Percentiles rank a stretch among this genome's conserved stretches.
Evolutionary conservation across 1,140 invertebrate species (phyloP).

Genomic region (Ctenoplectra terminalis): DNA sequence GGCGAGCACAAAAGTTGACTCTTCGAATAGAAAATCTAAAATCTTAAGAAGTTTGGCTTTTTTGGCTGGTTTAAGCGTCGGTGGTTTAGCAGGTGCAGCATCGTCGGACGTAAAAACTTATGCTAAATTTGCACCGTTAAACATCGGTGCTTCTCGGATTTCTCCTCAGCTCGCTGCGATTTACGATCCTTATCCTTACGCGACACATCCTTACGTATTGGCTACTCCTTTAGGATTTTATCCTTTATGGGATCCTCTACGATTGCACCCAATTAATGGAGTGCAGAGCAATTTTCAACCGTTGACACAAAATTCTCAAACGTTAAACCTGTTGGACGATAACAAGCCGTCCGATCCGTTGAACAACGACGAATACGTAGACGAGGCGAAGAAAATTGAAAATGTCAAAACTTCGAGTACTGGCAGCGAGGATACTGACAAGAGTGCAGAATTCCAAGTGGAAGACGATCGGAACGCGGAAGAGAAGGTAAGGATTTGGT

Average conservation of each 20-base stretch:
- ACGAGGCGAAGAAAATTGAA: constrained; percentile 43
- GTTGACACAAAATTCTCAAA: constrained; percentile 6
- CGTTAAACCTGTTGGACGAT: constrained; percentile 19
- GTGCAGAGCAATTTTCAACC: constrained; percentile 27
- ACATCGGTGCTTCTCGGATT: constrained; percentile 33
- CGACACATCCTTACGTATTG: constrained; percentile 51
- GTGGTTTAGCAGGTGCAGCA: constrained; percentile 56
- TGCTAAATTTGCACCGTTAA: constrained; percentile 32
- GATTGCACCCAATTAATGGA: constrained; percentile 35
- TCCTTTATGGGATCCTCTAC: constrained; percentile 30
- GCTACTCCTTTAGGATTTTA: constrained; percentile 27
- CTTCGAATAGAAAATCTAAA: constrained; percentile 53
- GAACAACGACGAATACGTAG: constrained; percentile 53
- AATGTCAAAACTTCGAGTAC: neutral
- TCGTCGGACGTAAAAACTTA: constrained; percentile 45
- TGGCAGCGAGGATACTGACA: neutral
- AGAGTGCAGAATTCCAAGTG: constrained; percentile 14
- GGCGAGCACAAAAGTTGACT: neutral
- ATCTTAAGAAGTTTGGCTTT: constrained; percentile 75
- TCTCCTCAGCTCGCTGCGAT: constrained; percentile 70
- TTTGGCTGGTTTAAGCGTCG: constrained; percentile 72
- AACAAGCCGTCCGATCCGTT: neutral
- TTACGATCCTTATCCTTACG: constrained; percentile 69
- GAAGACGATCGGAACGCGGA: constrained; percentile 42
- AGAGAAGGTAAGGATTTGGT: constrained; percentile 65